Evolutionary conservation across 2,113 vertebrate species (phyloP).

Genomic region (Melanotaenia duboulayi): DNA sequence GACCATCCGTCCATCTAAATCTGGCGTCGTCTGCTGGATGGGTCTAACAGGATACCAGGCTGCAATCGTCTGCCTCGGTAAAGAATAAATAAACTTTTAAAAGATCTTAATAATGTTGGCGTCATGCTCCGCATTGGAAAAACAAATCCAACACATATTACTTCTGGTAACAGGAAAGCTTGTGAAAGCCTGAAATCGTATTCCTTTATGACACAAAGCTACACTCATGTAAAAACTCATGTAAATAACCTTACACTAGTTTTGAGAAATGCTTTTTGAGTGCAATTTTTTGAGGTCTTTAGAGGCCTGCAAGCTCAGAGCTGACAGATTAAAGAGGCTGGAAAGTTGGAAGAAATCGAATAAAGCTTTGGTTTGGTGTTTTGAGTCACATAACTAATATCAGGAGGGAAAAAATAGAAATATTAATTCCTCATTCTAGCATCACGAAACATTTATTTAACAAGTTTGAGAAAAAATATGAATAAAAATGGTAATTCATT

Average conservation of each 20-base stretch:
- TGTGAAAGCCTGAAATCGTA: not conserved
- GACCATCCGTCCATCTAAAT: slow-evolving; percentile 75
- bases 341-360: too few relatives aligned
- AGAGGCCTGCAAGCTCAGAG: too few relatives aligned
- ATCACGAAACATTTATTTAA: not conserved
- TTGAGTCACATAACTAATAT: too few relatives aligned
- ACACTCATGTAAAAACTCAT: not conserved
- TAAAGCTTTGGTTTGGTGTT: too few relatives aligned
- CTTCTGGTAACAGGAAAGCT: too few relatives aligned
- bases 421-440: not conserved
- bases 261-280: too few relatives aligned
- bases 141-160: too few relatives aligned
- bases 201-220: not conserved
- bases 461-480: not conserved
- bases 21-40: slow-evolving; percentile 89
- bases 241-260: too few relatives aligned
- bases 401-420: not conserved
- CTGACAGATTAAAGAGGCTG: too few relatives aligned
- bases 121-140: too few relatives aligned
- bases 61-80: slow-evolving; percentile 88
- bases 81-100: slow-evolving; percentile 12
- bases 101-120: too few relatives aligned
- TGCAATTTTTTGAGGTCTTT: not conserved
- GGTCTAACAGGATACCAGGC: slow-evolving; percentile 87
- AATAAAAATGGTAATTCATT: not conserved